phyloP scores from a whole-genome alignment of 2,888 invertebrate genomes.

The Horisme vitalbata region DNA sequence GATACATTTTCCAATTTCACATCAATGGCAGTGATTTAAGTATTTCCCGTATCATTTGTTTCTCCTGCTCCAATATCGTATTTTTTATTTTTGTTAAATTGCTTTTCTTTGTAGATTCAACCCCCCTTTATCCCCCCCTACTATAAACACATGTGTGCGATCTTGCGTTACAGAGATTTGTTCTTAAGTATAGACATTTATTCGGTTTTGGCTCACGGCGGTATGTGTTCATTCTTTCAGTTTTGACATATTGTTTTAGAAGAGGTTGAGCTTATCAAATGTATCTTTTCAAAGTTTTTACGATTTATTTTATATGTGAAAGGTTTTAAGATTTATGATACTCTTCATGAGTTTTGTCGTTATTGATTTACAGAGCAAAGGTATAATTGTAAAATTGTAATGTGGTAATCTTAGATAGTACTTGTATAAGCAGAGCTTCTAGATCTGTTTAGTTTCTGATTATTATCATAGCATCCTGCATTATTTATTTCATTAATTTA shows the following conservation, averaged over 20 bases:
- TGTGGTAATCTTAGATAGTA: too few relatives aligned
- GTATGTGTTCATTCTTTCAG: conserved; percentile 59
- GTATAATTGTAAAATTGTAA: too few relatives aligned
- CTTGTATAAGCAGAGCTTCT: too few relatives aligned
- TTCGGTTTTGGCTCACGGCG: conserved; percentile 73
- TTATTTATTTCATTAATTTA: too few relatives aligned
- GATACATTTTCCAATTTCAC: conserved; percentile 63
- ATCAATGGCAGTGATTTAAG: conserved; percentile 78
- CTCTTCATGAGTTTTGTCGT: too few relatives aligned
- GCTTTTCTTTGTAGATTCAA: conserved; percentile 71
- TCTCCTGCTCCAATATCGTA: conserved; percentile 65
- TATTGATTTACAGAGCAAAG: too few relatives aligned
- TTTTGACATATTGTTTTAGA: conserved; percentile 28
- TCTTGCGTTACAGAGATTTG: conserved; percentile 69
- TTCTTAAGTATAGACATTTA: conserved; percentile 77
- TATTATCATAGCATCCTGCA: too few relatives aligned
- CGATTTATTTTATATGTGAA: background rate
- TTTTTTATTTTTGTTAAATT: conserved; percentile 80
- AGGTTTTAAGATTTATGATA: too few relatives aligned
- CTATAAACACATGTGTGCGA: conserved; percentile 64
- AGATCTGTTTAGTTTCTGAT: too few relatives aligned
- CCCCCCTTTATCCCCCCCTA: conserved; percentile 49
- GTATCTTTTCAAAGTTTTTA: background rate
- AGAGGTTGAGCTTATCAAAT: conserved; percentile 28
- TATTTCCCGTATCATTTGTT: conserved; percentile 81